phyloP scores from a whole-genome alignment of 2,113 vertebrate genomes.

The Gymnobelideus leadbeateri region DNA sequence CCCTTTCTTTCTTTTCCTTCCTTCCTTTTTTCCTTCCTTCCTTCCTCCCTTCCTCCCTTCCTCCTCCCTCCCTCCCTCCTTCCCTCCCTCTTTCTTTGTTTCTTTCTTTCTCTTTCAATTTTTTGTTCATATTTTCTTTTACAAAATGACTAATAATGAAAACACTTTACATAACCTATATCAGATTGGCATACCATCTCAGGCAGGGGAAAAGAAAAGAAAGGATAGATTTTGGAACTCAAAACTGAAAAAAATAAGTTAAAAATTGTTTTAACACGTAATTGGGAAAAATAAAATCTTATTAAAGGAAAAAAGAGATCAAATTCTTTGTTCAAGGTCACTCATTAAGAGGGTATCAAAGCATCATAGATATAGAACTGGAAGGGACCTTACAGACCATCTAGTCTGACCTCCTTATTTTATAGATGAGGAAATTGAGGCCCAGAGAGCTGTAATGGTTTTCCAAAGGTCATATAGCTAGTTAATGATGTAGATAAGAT shows the following conservation, averaged over 20 bases:
- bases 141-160: neutral
- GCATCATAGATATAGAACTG: neutral
- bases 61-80: too few species aligned
- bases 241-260: neutral
- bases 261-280: neutral
- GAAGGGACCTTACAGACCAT: neutral
- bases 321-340: neutral
- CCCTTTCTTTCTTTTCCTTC: too few species aligned
- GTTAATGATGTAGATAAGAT: neutral
- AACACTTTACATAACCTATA: neutral
- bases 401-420: neutral
- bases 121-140: neutral
- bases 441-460: neutral
- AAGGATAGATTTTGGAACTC: neutral
- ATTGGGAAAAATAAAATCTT: neutral
- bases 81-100: too few species aligned
- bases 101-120: neutral
- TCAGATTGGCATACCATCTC: neutral
- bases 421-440: neutral
- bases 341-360: neutral
- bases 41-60: too few species aligned
- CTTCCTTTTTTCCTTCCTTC: too few species aligned
- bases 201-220: neutral
- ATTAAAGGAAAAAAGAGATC: neutral
- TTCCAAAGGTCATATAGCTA: neutral